Conservation (phyloP, 2,888 invertebrate species). For the Piscicola geometra region DNA sequence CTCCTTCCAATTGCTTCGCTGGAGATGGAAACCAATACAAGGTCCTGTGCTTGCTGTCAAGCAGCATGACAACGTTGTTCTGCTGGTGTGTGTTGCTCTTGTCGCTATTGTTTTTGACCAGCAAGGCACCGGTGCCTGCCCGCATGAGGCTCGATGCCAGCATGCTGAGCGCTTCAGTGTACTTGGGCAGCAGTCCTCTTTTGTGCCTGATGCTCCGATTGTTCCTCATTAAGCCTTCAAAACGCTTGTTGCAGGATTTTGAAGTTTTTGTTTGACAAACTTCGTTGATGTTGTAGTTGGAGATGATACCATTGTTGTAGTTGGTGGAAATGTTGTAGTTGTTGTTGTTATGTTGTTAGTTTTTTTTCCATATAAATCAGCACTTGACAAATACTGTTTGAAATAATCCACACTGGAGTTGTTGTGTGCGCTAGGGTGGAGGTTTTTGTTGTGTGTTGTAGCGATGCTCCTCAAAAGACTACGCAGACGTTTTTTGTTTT, state of each 20-base stretch:
- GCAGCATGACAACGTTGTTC: background rate
- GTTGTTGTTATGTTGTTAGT: too few species aligned
- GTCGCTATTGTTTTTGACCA: background rate
- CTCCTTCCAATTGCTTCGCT: slow-evolving; percentile 1
- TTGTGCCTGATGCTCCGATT: background rate
- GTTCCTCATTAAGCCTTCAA: background rate
- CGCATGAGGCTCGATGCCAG: slow-evolving; percentile 11
- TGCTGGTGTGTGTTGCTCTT: background rate
- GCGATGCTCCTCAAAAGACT: background rate
- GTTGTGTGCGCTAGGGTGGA: background rate
- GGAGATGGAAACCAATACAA: slow-evolving; percentile 7
- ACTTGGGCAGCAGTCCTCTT: slow-evolving; percentile 5
- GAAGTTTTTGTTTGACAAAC: background rate
- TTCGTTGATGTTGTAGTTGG: too few species aligned
- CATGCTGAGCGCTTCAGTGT: background rate
- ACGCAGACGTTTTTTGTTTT: too few species aligned
- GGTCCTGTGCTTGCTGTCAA: slow-evolving; percentile 19
- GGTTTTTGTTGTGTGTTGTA: background rate
- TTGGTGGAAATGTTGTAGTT: too few species aligned
- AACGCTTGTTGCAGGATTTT: background rate
- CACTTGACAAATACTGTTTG: background rate
- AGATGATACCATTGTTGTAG: too few species aligned
- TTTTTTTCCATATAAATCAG: too few species aligned
- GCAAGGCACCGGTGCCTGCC: background rate
- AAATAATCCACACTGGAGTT: background rate